A percentile compares a stretch with the other conserved stretches of the same genome.
phyloP scores from a whole-genome alignment of 2,113 vertebrate species.

The Lasiurus cinereus region DNA sequence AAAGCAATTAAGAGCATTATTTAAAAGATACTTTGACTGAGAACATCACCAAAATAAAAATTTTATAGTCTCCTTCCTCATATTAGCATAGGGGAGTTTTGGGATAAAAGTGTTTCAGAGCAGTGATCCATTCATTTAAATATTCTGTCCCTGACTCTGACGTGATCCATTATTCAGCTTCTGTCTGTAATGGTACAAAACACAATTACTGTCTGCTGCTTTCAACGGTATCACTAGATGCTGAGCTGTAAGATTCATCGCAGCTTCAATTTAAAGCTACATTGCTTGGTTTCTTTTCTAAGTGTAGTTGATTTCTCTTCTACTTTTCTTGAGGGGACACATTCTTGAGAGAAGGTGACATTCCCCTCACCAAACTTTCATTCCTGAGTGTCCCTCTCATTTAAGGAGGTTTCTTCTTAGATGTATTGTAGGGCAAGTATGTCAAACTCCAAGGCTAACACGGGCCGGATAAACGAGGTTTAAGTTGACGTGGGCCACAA shows the following conservation, averaged over 20 bases:
- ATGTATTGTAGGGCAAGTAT: neutral
- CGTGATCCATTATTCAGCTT: neutral
- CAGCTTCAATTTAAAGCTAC: conserved; percentile 39
- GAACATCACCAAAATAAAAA: conserved; percentile 45
- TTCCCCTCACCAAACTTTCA: neutral
- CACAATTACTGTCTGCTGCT: conserved; percentile 41
- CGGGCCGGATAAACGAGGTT: too few relatives aligned
- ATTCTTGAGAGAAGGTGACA: neutral
- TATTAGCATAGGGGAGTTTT: conserved; percentile 20
- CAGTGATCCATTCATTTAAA: conserved; percentile 37
- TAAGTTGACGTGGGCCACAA: too few relatives aligned
- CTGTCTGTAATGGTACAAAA: neutral
- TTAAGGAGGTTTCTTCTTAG: conserved; percentile 44
- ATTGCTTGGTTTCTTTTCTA: conserved; percentile 42
- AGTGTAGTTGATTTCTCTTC: neutral
- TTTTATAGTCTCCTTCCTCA: conserved; percentile 46
- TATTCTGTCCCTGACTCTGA: conserved; percentile 37
- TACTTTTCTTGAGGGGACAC: neutral
- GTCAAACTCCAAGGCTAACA: too few relatives aligned
- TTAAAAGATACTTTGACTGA: conserved; percentile 59
- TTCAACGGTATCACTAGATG: conserved; percentile 52
- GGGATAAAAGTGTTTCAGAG: conserved; percentile 32
- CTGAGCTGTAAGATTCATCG: neutral
- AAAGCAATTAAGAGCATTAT: conserved; percentile 58
- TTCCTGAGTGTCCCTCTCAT: neutral